Base-by-base conservation (phyloP, 2,888 invertebrate species). In the Aleiodes leptofemur region DNA sequence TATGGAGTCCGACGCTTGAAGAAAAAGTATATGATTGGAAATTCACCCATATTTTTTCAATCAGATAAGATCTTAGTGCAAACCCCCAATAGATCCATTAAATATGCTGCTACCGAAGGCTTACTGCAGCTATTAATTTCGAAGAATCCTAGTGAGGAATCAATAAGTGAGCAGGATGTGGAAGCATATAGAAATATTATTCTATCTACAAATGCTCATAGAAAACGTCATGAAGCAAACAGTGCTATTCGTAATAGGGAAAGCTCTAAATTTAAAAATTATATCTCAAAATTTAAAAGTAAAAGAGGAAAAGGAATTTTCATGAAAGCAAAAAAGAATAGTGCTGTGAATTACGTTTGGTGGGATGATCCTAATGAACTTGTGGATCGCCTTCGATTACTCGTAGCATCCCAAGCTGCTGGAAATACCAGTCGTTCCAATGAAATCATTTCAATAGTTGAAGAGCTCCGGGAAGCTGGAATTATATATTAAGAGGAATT, bases 311-410 rank as follows among this genome's bases (percentile, higher is more conserved):
- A 3, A 6, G 34, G 34, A 6, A 34, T 34, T 34, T 34, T 34
- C 34, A 34, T 34, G 13, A 1, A n/a, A 2, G 5, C 1, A 6
- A 51, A n/a, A 1, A 51, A 51, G 5, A n/a, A 13, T 51, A 11
- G 5, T 0, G 0, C 2, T 13, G 13, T 51, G 7, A 13, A 51
- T 51, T 5, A 51, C 9, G 13, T 51, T 11, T n/a, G 6, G 4
- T 51, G n/a, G 13, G 51, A 70, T 55, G 69, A 69, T 69, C 69
- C 69, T 7, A 53, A 69, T 53, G 69, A 69, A 38, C 53, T 69
- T n/a, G 53, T 55, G 0, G 69, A 57, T 38, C 9, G 38, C 8
- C 6, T 70, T 9, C 64, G 48, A 48, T 43, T 64, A 9, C 64
- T 64, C 4, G 6, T 16, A n/a, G 64, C 16, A n/a, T 48, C 64